These are phyloP conservation scores for Calyptommatus sinebrachiatus DNA, from an alignment of 2,113 vertebrate species.

Conservation along the genomic window DNA sequence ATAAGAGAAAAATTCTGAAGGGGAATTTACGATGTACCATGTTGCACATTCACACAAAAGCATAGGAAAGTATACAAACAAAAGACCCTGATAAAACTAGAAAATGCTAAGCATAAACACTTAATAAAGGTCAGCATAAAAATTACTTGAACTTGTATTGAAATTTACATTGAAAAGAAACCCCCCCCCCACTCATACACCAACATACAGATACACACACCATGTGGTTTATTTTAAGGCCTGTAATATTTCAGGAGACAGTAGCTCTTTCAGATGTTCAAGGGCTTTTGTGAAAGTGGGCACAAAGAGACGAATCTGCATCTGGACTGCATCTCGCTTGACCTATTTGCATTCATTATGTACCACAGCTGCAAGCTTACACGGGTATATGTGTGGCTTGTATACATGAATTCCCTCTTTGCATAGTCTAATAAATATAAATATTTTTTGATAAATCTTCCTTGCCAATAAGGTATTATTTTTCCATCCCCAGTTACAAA, in stretches of 20 bases:
- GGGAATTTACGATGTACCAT: too few species aligned
- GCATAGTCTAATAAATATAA: too few species aligned
- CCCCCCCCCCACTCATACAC: background rate
- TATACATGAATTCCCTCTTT: background rate
- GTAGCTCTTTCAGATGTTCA: background rate
- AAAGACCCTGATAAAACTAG: too few species aligned
- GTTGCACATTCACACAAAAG: too few species aligned
- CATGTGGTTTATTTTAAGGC: background rate
- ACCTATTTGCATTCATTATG: background rate
- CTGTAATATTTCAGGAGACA: background rate
- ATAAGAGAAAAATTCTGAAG: too few species aligned
- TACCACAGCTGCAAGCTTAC: background rate
- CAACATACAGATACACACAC: background rate
- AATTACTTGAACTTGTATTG: background rate
- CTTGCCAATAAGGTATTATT: background rate
- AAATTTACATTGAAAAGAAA: background rate
- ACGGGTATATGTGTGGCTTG: background rate
- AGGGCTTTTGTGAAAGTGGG: background rate
- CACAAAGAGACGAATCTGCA: background rate
- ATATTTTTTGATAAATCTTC: too few species aligned
- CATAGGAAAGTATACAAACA: too few species aligned
- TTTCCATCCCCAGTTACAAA: background rate
- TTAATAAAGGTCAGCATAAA: too few species aligned
- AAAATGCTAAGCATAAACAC: too few species aligned
- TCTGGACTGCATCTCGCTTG: background rate